phyloP scores from a whole-genome alignment of 92 coral and sea anemone genomes.

The Pocillopora grandis region DNA sequence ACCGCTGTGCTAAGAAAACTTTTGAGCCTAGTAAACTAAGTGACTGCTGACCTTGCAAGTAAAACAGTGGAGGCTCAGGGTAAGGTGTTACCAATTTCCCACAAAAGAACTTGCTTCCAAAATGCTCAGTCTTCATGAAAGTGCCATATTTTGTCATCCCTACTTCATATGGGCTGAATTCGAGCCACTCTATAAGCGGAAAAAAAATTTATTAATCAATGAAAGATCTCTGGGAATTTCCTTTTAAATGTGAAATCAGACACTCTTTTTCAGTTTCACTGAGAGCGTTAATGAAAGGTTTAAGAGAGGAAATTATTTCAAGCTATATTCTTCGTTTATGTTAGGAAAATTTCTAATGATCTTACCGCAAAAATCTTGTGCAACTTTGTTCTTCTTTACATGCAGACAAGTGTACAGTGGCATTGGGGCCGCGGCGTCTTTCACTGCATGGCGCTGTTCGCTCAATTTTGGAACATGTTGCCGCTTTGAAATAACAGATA shows the following conservation, averaged over 20 bases:
- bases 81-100: conserved; percentile 58
- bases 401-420: conserved; percentile 59
- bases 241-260: too few species aligned
- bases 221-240: too few species aligned
- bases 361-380: conserved; percentile 58
- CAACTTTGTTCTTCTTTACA: conserved; percentile 53
- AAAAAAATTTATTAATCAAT: background rate
- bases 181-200: conserved; percentile 72
- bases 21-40: too few species aligned
- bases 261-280: too few species aligned
- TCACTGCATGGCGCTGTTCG: conserved; percentile 30
- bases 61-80: conserved; percentile 65
- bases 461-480: conserved; percentile 27
- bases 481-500: conserved; percentile 10
- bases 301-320: too few species aligned
- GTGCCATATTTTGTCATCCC: conserved; percentile 87
- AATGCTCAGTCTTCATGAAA: conserved; percentile 67
- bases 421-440: conserved; percentile 53
- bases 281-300: too few species aligned
- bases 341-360: background rate
- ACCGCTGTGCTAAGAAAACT: too few species aligned
- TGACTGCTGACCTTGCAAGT: conserved; percentile 65
- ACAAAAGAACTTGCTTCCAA: conserved; percentile 77
- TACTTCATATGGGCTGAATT: conserved; percentile 79
- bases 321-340: too few species aligned